phyloP scores from a whole-genome alignment of 2,113 vertebrate species.

The Promerops cafer region DNA sequence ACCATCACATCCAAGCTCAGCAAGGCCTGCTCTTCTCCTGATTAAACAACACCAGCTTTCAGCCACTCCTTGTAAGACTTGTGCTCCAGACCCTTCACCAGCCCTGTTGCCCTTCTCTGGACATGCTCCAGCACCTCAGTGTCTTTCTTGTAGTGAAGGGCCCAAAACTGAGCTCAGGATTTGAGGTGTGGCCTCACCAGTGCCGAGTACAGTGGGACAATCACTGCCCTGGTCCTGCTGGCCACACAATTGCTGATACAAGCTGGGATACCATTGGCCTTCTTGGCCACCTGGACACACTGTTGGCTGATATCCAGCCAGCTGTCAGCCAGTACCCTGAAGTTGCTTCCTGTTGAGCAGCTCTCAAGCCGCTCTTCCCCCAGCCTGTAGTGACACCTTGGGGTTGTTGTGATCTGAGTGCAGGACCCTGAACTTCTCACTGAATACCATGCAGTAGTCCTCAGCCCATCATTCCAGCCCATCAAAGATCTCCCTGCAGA shows the following conservation, averaged over 20 bases:
- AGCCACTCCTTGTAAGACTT: background rate
- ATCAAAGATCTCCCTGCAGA: background rate
- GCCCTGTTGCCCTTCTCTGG: background rate
- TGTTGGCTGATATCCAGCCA: background rate
- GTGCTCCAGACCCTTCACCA: background rate
- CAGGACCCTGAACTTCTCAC: background rate
- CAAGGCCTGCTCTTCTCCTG: background rate
- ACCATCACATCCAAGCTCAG: accelerated
- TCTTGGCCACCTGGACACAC: background rate
- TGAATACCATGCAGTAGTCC: background rate
- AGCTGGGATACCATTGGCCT: background rate
- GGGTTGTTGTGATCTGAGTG: background rate
- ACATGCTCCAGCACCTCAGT: background rate
- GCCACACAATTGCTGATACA: background rate
- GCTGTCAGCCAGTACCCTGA: background rate
- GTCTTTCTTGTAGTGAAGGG: background rate
- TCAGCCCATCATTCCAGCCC: background rate
- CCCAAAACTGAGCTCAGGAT: background rate
- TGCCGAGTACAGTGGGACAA: accelerated
- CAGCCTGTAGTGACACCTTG: background rate
- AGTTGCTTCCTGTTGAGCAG: background rate
- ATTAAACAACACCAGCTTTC: background rate
- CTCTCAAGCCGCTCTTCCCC: background rate
- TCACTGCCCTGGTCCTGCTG: background rate
- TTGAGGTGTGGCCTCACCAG: accelerated